phyloP scores from a whole-genome alignment of 1,140 invertebrate genomes.

The Drosophila orosa region DNA sequence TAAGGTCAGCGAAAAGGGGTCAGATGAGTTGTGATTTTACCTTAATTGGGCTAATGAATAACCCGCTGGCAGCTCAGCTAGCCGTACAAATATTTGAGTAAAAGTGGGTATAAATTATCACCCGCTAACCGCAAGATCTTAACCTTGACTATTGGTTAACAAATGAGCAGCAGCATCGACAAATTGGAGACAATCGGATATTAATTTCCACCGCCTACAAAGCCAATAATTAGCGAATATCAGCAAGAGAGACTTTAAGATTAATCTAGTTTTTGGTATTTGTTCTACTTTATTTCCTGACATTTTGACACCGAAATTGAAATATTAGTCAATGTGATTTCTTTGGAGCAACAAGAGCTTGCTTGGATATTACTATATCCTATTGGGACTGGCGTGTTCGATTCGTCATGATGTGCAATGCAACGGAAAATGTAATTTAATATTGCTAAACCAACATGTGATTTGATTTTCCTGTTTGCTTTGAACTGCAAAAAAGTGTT shows the following conservation, averaged over 20 bases:
- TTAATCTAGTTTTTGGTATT: slow-evolving; percentile 20
- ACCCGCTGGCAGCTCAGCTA: slow-evolving; percentile 3
- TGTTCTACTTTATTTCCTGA: slow-evolving; percentile 26
- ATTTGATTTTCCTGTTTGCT: slow-evolving; percentile 41
- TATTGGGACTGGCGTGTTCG: slow-evolving; percentile 26
- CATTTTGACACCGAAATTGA: slow-evolving; percentile 7
- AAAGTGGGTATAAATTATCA: slow-evolving; percentile 49
- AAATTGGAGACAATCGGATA: slow-evolving; percentile 29
- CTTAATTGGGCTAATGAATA: slow-evolving; percentile 50
- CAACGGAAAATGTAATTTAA: slow-evolving; percentile 44
- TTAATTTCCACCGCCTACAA: slow-evolving; percentile 21
- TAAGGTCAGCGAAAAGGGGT: slow-evolving; percentile 43
- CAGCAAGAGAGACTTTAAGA: neutral
- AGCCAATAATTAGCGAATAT: neutral
- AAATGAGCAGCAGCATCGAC: slow-evolving; percentile 23
- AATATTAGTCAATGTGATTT: slow-evolving; percentile 16
- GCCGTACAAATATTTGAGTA: slow-evolving; percentile 24
- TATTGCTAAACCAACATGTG: slow-evolving; percentile 21
- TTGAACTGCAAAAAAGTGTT: neutral
- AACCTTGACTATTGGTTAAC: slow-evolving; percentile 55
- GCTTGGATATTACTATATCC: slow-evolving; percentile 12
- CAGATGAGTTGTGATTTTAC: slow-evolving; percentile 25
- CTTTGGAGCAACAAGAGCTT: neutral
- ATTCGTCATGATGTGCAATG: slow-evolving; percentile 23
- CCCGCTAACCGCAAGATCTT: slow-evolving; percentile 24